phyloP scores from a whole-genome alignment of 2,797 vertebrate species.

The Squalus acanthias region DNA sequence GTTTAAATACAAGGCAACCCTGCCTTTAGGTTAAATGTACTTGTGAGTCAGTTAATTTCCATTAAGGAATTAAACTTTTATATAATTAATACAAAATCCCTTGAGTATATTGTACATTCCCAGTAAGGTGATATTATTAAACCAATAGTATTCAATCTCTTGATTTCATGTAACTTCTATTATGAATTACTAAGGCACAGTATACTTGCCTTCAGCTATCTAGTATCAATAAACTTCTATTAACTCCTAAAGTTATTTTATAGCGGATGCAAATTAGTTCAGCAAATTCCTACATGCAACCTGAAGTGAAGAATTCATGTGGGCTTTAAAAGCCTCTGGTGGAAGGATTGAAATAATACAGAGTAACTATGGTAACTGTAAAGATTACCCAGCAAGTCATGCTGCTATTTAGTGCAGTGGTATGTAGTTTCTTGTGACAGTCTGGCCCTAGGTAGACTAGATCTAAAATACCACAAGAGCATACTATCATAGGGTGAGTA shows the following conservation, averaged over 20 bases:
- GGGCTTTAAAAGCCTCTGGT: not conserved
- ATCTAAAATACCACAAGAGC: not conserved
- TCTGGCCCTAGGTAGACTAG: not conserved
- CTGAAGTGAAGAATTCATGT: not conserved
- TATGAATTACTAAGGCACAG: not conserved
- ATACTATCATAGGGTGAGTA: not conserved
- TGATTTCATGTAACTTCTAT: not conserved
- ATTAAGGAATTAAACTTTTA: not conserved
- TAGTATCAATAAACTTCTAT: not conserved
- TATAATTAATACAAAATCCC: not conserved
- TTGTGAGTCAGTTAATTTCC: not conserved
- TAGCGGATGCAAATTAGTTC: slow-evolving; percentile 3
- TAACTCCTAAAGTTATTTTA: not conserved
- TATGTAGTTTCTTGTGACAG: not conserved
- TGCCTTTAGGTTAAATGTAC: not conserved
- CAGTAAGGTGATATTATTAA: not conserved
- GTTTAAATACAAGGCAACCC: not conserved
- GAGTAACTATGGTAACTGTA: not conserved
- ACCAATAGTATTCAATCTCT: not conserved
- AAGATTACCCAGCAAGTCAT: not conserved
- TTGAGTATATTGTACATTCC: not conserved
- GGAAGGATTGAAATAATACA: not conserved
- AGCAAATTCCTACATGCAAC: not conserved
- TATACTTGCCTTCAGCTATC: not conserved
- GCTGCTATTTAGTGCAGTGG: not conserved